Percentiles rank a stretch among this genome's conserved stretches.
These are phyloP conservation scores for Sebastes fasciatus DNA, from an alignment of 2,113 vertebrate species.

Conservation along the genomic window DNA sequence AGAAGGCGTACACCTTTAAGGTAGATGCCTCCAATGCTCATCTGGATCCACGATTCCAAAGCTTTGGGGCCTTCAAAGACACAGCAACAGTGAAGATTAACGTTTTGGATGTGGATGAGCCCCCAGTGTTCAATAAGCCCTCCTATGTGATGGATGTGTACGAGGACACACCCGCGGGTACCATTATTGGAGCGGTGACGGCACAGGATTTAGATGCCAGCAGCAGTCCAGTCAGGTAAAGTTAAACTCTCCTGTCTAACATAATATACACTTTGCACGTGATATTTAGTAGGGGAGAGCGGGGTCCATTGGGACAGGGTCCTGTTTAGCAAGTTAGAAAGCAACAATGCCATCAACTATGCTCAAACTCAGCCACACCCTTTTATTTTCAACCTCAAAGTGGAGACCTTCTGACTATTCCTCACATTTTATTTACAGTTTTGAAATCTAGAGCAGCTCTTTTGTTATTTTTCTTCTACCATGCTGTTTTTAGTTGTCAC, in stretches of 20 bases:
- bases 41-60: conserved; percentile 93
- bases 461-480: too few species aligned
- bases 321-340: too few species aligned
- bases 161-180: conserved; percentile 94
- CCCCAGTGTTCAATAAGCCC: conserved; percentile 94
- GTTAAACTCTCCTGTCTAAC: conserved; percentile 18
- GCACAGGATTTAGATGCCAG: conserved; percentile 96
- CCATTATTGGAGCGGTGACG: conserved; percentile 96
- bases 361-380: too few species aligned
- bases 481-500: too few species aligned
- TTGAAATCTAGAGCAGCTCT: too few species aligned
- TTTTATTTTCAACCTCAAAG: too few species aligned
- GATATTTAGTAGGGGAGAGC: background rate
- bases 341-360: too few species aligned
- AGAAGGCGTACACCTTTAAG: conserved; percentile 98
- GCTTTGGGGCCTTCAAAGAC: conserved; percentile 95
- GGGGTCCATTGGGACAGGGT: too few species aligned
- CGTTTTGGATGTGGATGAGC: conserved; percentile 95
- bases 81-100: conserved; percentile 97
- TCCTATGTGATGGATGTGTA: conserved; percentile 96
- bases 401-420: too few species aligned
- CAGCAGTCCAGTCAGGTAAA: conserved; percentile 92
- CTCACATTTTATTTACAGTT: too few species aligned
- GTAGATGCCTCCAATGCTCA: conserved; percentile 95
- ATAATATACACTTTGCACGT: background rate